Base-by-base conservation (phyloP, 2,797 vertebrate genomes). In the Scolopax rusticola region DNA sequence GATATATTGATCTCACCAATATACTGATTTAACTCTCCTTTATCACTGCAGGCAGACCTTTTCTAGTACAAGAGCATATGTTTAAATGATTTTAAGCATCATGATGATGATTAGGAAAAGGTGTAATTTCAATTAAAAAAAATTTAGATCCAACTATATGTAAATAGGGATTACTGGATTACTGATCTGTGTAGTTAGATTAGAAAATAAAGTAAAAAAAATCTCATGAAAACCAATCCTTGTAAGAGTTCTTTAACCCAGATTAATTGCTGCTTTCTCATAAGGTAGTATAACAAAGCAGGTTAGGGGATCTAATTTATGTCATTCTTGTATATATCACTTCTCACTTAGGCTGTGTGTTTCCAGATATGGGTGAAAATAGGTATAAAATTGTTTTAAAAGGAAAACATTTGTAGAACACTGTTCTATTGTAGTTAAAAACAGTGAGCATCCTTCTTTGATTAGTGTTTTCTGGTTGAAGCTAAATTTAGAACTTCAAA, bases 401-500 rank as follows among this genome's bases (percentile, higher is more conserved):
- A 92, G 80, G 50, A 61, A 91, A 95, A 91, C 84, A 79, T 82
- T 90, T 95, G 91, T 84, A 82, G 78, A 89, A 84, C 64, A 38
- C 57, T 95, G 50, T 67, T 43, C 43, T 65, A n/a, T 76, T 94
- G 75, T 93, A 94, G 79, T 94, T 86, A 83, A 67, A 80, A 86
- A 63, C 53, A 90, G 50, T 79, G 56, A 84, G 71, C 92, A 87
- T 87, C 69, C 76, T 65, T 93, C 91, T 88, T 87, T 92, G 93
- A 96, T 97, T 96, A 96, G 94, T 90, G 67, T 95, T 89, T 92
- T 96, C 85, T 89, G 77, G 89, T 89, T 88, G 67, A 74, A 91
- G 41, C 89, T 97, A 96, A 95, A 95, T 95, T 97, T 96, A 96
- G 93, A 96, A 92, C 94, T 96, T 97, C 97, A 96, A 97, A 97